Evolutionary conservation across 1,140 invertebrate species (phyloP), one percentile per base, ranked within the genome.

Genomic region (Drosophila funebris): DNA sequence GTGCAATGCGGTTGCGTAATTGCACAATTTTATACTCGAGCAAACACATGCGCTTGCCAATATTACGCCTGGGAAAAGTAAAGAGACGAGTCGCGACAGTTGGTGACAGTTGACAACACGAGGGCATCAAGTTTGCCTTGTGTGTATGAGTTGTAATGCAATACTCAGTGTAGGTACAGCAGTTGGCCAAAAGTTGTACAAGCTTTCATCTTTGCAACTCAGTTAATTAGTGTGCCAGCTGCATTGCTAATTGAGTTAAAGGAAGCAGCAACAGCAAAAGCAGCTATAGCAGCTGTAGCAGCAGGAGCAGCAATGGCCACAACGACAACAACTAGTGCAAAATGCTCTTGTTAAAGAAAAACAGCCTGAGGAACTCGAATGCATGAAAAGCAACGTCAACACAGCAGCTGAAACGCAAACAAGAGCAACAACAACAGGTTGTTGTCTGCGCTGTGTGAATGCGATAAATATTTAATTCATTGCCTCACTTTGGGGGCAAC

Each of bases 1-100:
- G 18, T 27, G 37, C 48, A 3, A 39, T 33, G 33, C 76, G 33
- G 77, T 72, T 72, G 63, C 77, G 82, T 87, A 85, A 87, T 85
- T 81, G 77, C 67, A 85, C 70, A 85, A 78, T 81, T 85, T 87
- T 87, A 74, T 74, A 87, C 74, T 87, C 82, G 78, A 73, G 82
- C 78, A 87, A 81, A 81, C 74, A 78, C 74, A 87, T 81, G 70
- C 67, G 73, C n/a, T 85, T 80, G 73, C 80, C 80, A 84, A 84
- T 84, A 76, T 73, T 62, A 22, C 18, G 52, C 33, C 20, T 39
- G 64, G 60, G 52, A 62, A 39, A 41, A 46, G 9, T 56, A 62
- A 22, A 33, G 20, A 37, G 60, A 20, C 14, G 44, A 36, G 56
- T 27, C 27, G 64, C 46, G 36, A 20, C 53, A 66, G 27, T 39